Conservation (phyloP, 2,888 invertebrate genomes). For the Pammene aurita region DNA sequence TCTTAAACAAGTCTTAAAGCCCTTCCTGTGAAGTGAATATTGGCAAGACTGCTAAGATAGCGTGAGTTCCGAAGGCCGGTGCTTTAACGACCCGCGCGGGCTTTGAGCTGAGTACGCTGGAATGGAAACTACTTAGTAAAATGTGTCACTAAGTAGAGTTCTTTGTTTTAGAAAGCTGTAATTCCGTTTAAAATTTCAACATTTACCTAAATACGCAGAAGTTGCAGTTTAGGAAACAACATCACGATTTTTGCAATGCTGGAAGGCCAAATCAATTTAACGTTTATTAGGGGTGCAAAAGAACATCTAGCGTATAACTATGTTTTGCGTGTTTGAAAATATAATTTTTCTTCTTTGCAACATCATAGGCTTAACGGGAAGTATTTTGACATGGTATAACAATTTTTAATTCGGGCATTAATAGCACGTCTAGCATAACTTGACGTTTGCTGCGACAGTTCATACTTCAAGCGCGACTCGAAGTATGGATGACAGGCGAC, state of each 20-base stretch:
- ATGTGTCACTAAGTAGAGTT: conserved; percentile 34
- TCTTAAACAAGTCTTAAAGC: neutral
- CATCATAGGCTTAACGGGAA: no score
- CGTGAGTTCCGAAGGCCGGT: conserved; percentile 20
- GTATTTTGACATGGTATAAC: no score
- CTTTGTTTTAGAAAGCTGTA: conserved; percentile 15
- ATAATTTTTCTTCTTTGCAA: no score
- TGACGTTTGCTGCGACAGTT: no score
- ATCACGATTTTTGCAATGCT: neutral
- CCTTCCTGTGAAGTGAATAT: conserved; percentile 9
- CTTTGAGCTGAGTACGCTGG: conserved; percentile 30
- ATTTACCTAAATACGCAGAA: neutral
- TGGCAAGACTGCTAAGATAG: conserved; percentile 22
- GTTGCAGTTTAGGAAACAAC: neutral
- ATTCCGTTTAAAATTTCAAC: conserved; percentile 21
- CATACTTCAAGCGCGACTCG: no score
- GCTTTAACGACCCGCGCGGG: conserved; percentile 29
- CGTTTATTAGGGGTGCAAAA: no score
- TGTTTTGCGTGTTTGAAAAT: no score
- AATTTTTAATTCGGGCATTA: no score
- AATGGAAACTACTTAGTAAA: conserved; percentile 38
- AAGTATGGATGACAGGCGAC: no score
- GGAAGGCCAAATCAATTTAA: no score
- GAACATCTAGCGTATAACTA: no score
- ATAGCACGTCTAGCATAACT: no score